Evolutionary conservation across 2,113 vertebrate genomes (phyloP), one percentile per base, ranked within the genome.

Genomic region (Campylomormyrus tamandua): DNA sequence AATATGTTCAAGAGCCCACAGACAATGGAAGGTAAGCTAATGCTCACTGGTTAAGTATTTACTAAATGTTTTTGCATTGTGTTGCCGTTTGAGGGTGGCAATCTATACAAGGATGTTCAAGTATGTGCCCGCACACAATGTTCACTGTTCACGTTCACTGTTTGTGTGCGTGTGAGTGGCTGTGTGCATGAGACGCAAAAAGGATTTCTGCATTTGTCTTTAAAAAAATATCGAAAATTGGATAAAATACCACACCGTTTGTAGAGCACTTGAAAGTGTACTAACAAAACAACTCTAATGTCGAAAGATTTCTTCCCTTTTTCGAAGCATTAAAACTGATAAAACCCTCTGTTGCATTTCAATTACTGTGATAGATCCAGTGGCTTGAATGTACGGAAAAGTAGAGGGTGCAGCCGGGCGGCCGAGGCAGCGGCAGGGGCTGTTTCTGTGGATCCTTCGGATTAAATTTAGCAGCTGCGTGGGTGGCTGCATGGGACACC

Each of bases 381-480:
- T 42, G 39, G 19, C 80, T 10, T 21, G 39, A 46, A 35, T 83
- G 31, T 83, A 46, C 0, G 21, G 42, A 9, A 46, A 46, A 24
- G 35, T 48, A 9, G 6, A 24, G 15, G 6, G 19, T 45, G 45
- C 19, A 0, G 19, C 46, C 9, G 2, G 31, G 19, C 15, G 2
- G 17, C 13, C 2, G 4, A 48, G 50, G 19, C 85, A 0, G 5
- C 1, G 21, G 46, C 48, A 52, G 21, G n/a, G 49, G n/a, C 50
- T 31, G n/a, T 42, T 42, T 53, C 85, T 42, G 27, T 35, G 85
- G 39, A 48, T 56, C 17, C 50, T 8, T 19, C 8, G 13, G 50
- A 53, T 35, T 87, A 87, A 87, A 56, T 87, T 87, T 87, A 87
- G 85, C 48, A 87, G 31, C 10, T 35, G 27, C 53, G 85, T 56